phyloP scores from a whole-genome alignment of 1,140 invertebrate species.

The Trypoxylus dichotomus region DNA sequence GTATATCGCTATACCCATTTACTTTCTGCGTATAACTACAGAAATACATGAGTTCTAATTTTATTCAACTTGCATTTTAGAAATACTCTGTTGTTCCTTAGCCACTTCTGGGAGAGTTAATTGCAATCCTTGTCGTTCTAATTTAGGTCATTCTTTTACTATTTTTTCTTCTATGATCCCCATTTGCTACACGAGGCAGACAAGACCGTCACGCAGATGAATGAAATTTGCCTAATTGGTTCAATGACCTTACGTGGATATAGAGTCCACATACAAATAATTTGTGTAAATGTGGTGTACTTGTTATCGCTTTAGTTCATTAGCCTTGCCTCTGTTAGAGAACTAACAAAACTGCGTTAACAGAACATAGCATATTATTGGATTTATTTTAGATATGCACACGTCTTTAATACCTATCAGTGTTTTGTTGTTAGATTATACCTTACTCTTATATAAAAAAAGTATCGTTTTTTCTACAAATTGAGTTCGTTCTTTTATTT shows the following conservation, averaged over 20 bases:
- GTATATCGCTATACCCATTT: too few relatives aligned
- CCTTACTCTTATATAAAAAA: background rate
- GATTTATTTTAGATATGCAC: background rate
- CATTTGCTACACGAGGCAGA: conserved; percentile 4
- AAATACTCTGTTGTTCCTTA: background rate
- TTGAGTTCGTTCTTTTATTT: too few relatives aligned
- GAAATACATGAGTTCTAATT: background rate
- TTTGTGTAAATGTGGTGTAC: conserved; percentile 17
- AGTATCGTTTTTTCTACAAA: background rate
- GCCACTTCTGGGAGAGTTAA: background rate
- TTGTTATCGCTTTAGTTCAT: conserved; percentile 23
- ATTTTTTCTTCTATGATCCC: background rate
- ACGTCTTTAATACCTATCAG: too few relatives aligned
- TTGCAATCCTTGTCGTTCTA: background rate
- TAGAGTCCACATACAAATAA: conserved; percentile 21
- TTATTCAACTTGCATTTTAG: background rate
- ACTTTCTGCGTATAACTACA: background rate
- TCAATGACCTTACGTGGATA: conserved; percentile 6
- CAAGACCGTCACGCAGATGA: background rate
- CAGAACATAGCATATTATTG: background rate
- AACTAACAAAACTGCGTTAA: background rate
- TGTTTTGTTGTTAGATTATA: too few relatives aligned
- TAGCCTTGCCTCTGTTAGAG: conserved; percentile 2
- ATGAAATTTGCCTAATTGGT: conserved; percentile 25
- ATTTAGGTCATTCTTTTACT: conserved; percentile 11